Evolutionary conservation across 1,140 invertebrate species (phyloP), one percentile per base, ranked within the genome.

Genomic region (Mya arenaria): DNA sequence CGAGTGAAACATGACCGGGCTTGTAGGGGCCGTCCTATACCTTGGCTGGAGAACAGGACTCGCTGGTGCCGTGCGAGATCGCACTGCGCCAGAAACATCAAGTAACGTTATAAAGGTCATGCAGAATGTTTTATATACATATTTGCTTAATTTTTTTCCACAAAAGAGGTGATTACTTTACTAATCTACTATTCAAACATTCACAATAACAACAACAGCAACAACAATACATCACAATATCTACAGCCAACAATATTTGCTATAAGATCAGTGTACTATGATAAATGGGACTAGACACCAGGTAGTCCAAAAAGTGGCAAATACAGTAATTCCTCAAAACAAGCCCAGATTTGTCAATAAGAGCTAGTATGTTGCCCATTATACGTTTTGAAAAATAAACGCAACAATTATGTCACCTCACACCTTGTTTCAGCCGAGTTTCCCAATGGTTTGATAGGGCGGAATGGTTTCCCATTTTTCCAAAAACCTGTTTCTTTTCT

Each of bases 1-100:
- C 19, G 79, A 82, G 36, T 82, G 79, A 82, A 82, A 82, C 52
- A 41, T 80, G 69, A 71, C 66, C 30, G 77, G 77, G 41, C 77
- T 80, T 56, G 77, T 69, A 28, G 77, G 77, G 41, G 77, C 77
- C 17, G 65, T 80, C 5, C 77, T 30, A 23, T 30, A 69, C 66
- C 58, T 65, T 44, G 63, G 63, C 55, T 62, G 52, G 13, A 60
- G 19, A 23, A 80, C 65, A 44, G 77, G 77, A 71, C 77, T 80
- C 0, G 77, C 77, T 1, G 77, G 77, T 19, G 77, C 77, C 48
- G 77, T 80, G 41, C 65, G 66, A 8, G 77, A 80, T 23, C 63
- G 34, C 15, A 71, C 77, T 71, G 77, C 25, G 34, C n/a, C 62
- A 71, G 25, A 80, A 71, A 78, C 60, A 62, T 62, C 28, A n/a